Conservation (phyloP, 2,113 vertebrate genomes). For the Leptobrachium leishanense region DNA sequence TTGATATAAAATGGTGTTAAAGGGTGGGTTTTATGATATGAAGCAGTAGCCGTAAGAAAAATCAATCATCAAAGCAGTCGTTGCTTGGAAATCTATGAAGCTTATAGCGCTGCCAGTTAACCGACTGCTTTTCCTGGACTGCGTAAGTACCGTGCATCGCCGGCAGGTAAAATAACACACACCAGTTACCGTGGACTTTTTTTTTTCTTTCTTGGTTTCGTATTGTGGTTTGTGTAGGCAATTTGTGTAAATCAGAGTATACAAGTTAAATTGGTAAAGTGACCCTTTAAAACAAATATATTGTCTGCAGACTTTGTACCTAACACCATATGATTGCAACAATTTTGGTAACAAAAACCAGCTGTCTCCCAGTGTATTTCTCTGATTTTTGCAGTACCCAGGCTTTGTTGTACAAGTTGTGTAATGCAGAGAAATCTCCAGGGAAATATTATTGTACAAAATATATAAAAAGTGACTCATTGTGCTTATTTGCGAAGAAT, state of each 20-base stretch:
- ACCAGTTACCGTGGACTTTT: slow-evolving; percentile 9
- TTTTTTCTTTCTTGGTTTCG: slow-evolving; percentile 20
- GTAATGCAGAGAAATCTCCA: slow-evolving; percentile 19
- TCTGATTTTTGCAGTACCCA: slow-evolving; percentile 5
- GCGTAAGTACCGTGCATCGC: background rate
- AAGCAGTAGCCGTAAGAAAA: background rate
- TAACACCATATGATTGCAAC: slow-evolving; percentile 39
- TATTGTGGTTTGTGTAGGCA: slow-evolving; percentile 38
- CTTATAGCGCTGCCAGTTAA: background rate
- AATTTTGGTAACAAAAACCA: slow-evolving; percentile 45
- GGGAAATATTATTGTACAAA: slow-evolving; percentile 19
- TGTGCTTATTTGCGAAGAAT: slow-evolving; percentile 21
- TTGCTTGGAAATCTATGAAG: slow-evolving; percentile 5
- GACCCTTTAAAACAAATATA: slow-evolving; percentile 38
- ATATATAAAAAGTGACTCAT: slow-evolving; percentile 30
- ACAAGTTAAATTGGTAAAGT: slow-evolving; percentile 39
- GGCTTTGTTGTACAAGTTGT: slow-evolving; percentile 11
- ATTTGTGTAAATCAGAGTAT: slow-evolving; percentile 44
- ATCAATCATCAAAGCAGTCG: slow-evolving; percentile 2
- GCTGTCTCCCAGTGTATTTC: slow-evolving; percentile 28
- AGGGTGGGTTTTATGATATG: background rate
- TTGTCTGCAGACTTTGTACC: slow-evolving; percentile 45
- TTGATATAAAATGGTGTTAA: background rate
- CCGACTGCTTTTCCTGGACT: background rate
- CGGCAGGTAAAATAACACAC: slow-evolving; percentile 6